Conservation (phyloP, 2,113 vertebrate genomes). For the Panthera uncia region DNA sequence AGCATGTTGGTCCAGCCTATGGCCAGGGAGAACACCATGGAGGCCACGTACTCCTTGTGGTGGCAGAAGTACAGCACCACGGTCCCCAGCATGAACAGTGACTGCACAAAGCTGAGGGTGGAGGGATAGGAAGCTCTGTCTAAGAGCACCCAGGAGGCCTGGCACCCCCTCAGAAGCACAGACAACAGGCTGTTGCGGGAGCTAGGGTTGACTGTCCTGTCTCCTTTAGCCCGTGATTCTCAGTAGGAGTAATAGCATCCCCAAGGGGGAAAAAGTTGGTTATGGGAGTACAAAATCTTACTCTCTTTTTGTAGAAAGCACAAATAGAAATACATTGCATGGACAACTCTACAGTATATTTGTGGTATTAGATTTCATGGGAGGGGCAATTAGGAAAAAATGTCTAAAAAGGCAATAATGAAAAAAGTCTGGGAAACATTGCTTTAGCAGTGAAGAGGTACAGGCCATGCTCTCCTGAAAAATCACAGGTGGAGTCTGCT, state of each 20-base stretch:
- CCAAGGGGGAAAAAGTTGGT: neutral
- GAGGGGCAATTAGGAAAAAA: neutral
- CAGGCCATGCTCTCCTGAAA: neutral
- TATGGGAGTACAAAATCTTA: neutral
- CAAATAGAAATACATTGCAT: neutral
- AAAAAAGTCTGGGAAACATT: neutral
- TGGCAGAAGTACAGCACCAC: constrained; percentile 86
- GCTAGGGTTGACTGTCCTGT: neutral
- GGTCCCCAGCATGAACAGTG: constrained; percentile 87
- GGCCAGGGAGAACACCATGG: constrained; percentile 93
- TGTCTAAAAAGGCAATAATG: neutral
- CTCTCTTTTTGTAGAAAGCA: neutral
- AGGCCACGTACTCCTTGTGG: constrained; percentile 88
- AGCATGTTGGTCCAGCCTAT: constrained; percentile 96
- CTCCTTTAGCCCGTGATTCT: neutral
- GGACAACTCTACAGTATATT: neutral
- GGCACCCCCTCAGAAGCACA: neutral
- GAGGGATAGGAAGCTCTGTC: neutral
- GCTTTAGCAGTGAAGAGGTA: neutral
- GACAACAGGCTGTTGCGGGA: fast-evolving
- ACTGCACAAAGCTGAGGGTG: constrained; percentile 90
- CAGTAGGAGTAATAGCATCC: neutral
- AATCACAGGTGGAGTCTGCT: neutral
- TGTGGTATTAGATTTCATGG: neutral
- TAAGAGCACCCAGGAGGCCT: neutral